Conservation (phyloP, 2,113 vertebrate species). For the Ictalurus punctatus region DNA sequence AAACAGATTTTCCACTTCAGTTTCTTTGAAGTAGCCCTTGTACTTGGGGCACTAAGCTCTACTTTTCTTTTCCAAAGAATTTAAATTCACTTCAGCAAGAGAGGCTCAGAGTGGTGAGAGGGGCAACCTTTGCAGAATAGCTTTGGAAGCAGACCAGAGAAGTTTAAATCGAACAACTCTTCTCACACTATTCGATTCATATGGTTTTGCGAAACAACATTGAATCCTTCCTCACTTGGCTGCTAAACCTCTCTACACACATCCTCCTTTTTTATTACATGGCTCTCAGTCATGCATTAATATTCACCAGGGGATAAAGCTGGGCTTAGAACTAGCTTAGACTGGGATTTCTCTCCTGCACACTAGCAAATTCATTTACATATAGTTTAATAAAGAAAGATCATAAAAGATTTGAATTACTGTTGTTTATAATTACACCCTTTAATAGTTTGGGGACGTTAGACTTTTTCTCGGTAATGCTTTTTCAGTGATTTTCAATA, state of each 20-base stretch:
- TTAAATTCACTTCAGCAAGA: not conserved
- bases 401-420: not conserved
- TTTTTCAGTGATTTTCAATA: not conserved
- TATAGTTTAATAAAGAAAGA: not conserved
- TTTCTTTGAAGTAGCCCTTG: not conserved
- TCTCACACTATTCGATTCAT: not conserved
- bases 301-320: not conserved
- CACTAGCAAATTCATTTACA: not conserved
- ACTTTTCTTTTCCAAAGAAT: not conserved
- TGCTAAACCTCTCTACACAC: slow-evolving; percentile 4
- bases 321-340: not conserved
- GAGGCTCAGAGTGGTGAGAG: not conserved
- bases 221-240: not conserved
- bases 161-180: not conserved
- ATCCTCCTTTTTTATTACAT: not conserved
- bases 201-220: not conserved
- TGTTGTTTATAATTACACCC: not conserved
- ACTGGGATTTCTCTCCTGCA: not conserved
- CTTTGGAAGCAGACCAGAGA: not conserved
- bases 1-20: not conserved
- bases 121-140: not conserved
- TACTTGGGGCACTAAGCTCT: not conserved
- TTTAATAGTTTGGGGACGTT: not conserved
- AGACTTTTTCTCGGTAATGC: not conserved
- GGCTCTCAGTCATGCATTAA: not conserved